Conservation (phyloP, 2,888 invertebrate species). For the Sussaba pulchella region DNA sequence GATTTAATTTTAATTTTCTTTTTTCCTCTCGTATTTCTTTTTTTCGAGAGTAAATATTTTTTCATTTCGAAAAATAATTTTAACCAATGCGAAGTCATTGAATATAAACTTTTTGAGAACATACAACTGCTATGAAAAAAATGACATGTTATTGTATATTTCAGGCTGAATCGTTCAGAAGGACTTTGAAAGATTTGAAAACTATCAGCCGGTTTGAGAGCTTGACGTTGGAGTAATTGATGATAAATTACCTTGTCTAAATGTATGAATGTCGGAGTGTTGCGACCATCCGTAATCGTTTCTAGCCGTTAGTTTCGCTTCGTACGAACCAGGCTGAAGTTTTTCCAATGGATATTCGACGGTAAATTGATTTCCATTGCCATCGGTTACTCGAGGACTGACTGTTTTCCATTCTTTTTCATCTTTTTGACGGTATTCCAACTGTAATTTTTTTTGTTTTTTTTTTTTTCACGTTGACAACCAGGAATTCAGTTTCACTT, state of each 20-base stretch:
- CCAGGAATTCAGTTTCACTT: neutral
- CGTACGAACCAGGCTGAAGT: slow-evolving; percentile 76
- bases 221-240: too few species aligned
- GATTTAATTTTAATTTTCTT: neutral
- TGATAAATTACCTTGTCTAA: slow-evolving; percentile 72
- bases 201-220: too few species aligned
- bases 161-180: too few species aligned
- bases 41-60: neutral
- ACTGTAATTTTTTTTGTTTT: slow-evolving; percentile 72
- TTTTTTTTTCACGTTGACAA: slow-evolving; percentile 28
- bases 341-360: slow-evolving; percentile 73
- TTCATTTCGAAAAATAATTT: neutral
- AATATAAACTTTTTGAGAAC: neutral
- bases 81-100: too few species aligned
- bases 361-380: slow-evolving; percentile 73
- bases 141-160: too few species aligned
- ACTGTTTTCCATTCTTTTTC: slow-evolving; percentile 70
- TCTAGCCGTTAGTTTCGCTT: slow-evolving; percentile 76
- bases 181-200: too few species aligned
- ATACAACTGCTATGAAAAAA: too few species aligned
- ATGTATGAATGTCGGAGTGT: slow-evolving; percentile 71
- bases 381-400: slow-evolving; percentile 74
- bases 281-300: slow-evolving; percentile 80
- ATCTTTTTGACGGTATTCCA: slow-evolving; percentile 76
- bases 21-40: neutral